These are phyloP conservation scores for Alitta virens DNA, from an alignment of 2,888 invertebrate genomes.

Conservation along the genomic window DNA sequence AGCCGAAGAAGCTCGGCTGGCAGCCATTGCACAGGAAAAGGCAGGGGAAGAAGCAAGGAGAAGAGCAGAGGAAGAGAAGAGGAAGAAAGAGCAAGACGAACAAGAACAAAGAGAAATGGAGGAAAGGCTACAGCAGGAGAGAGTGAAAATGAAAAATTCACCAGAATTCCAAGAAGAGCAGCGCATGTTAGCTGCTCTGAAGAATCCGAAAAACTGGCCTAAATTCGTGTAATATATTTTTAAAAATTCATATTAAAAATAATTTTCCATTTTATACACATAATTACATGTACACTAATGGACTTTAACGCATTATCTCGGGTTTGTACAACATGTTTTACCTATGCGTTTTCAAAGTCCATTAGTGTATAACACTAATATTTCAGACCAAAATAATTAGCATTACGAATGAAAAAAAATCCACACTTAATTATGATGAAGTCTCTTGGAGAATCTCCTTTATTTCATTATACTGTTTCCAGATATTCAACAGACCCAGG, in stretches of 20 bases:
- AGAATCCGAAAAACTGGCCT: conserved; percentile 46
- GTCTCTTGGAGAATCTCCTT: too few relatives aligned
- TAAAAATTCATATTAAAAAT: background rate
- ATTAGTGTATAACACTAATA: too few relatives aligned
- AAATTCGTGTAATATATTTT: conserved; percentile 42
- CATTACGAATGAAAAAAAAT: too few relatives aligned
- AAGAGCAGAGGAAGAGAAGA: conserved; percentile 32
- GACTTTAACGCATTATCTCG: too few relatives aligned
- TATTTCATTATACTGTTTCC: conserved; percentile 4
- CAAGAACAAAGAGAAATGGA: conserved; percentile 31
- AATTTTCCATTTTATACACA: background rate
- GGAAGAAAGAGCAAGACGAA: conserved; percentile 34
- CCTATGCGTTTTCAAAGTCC: too few relatives aligned
- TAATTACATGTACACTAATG: too few relatives aligned
- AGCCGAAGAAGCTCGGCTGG: conserved; percentile 18
- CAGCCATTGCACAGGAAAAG: conserved; percentile 13
- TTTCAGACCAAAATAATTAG: too few relatives aligned
- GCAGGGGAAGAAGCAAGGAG: conserved; percentile 13
- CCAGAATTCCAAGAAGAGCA: conserved; percentile 37
- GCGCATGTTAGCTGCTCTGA: conserved; percentile 30
- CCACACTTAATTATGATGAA: too few relatives aligned
- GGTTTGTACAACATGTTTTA: too few relatives aligned
- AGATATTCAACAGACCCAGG: conserved; percentile 40
- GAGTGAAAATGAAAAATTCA: conserved; percentile 33
- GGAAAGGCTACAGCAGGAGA: conserved; percentile 29